Evolutionary conservation across 2,113 vertebrate genomes (phyloP).

Genomic region (Lucifuga dentata): DNA sequence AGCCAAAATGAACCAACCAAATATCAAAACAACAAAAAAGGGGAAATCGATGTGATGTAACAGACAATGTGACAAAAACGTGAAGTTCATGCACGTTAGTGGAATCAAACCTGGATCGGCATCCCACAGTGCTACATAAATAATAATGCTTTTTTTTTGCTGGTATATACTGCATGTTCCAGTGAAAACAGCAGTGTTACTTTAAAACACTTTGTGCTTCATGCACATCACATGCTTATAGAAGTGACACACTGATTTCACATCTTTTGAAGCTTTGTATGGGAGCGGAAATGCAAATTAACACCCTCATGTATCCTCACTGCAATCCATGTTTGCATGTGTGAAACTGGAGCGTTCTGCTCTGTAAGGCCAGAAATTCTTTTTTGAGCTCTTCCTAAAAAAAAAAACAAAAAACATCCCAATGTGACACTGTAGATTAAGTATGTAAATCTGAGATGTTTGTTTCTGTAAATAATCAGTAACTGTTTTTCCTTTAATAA

Average conservation of each 20-base stretch:
- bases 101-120: slow-evolving; percentile 34
- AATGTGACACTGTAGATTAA: background rate
- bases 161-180: background rate
- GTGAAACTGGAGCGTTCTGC: background rate
- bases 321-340: background rate
- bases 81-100: slow-evolving; percentile 63
- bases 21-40: slow-evolving; percentile 48
- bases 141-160: background rate
- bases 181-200: background rate
- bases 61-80: slow-evolving; percentile 44
- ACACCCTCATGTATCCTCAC: slow-evolving; percentile 29
- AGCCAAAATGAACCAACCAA: slow-evolving; percentile 20
- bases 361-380: fast-evolving
- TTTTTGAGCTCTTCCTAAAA: too few species aligned
- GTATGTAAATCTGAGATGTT: too few species aligned
- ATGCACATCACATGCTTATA: background rate
- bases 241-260: slow-evolving; percentile 35
- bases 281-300: slow-evolving; percentile 13
- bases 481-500: too few species aligned
- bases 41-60: slow-evolving; percentile 20
- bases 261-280: slow-evolving; percentile 27
- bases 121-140: slow-evolving; percentile 22
- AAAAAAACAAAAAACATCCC: too few species aligned
- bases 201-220: background rate
- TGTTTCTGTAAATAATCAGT: too few species aligned